Conservation (phyloP, 2,113 vertebrate species). For the Heterotilapia buettikoferi region DNA sequence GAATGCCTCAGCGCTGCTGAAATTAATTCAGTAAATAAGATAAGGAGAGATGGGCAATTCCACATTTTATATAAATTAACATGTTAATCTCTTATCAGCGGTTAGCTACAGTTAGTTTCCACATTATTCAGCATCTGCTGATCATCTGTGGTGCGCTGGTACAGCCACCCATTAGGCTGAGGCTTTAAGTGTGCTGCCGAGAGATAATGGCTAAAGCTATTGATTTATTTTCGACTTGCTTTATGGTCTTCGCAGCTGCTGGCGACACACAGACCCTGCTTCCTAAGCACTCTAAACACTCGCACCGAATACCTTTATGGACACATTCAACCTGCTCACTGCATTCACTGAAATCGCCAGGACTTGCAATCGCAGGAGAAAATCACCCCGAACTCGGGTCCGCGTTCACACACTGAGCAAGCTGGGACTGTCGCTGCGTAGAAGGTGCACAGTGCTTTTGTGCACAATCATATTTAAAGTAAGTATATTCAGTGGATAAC, state of each 20-base stretch:
- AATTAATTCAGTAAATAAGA: background rate
- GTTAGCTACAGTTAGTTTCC: background rate
- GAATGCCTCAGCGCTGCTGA: background rate
- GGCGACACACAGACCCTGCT: constrained; percentile 1
- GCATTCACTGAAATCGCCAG: background rate
- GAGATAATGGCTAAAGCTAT: constrained; percentile 52
- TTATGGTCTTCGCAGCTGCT: constrained; percentile 9
- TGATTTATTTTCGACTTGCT: constrained; percentile 38
- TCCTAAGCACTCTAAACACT: background rate
- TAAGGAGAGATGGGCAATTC: background rate
- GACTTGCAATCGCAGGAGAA: background rate
- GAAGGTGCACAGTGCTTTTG: background rate
- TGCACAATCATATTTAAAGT: constrained; percentile 19
- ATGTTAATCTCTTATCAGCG: background rate
- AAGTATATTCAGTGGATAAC: background rate
- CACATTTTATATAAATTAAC: background rate
- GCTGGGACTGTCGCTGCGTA: background rate
- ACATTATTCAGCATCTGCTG: constrained; percentile 23
- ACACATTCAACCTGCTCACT: background rate
- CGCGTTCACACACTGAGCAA: background rate
- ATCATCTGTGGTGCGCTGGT: background rate
- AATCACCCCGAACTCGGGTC: background rate
- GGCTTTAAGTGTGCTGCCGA: constrained; percentile 26
- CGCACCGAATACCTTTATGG: background rate
- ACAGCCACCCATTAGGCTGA: constrained; percentile 19